A percentile compares a stretch with the other conserved stretches of the same genome.
phyloP scores from a whole-genome alignment of 2,113 vertebrate genomes.

The Cardinalis cardinalis region DNA sequence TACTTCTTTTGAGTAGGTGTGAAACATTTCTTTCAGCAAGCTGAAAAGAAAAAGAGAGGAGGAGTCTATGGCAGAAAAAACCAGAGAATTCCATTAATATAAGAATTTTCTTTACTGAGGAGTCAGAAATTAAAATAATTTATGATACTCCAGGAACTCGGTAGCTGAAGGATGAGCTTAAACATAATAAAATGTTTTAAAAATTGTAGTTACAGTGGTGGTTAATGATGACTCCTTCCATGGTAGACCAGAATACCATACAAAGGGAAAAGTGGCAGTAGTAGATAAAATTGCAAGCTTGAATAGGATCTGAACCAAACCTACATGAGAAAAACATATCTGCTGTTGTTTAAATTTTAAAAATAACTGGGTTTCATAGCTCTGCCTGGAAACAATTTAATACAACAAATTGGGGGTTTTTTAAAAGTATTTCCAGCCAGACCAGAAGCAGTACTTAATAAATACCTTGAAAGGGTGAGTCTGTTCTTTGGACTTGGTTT shows the following conservation, averaged over 20 bases:
- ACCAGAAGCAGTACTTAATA: constrained; percentile 24
- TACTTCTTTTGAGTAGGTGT: background rate
- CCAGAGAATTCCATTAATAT: background rate
- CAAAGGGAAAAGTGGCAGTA: background rate
- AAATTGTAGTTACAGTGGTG: background rate
- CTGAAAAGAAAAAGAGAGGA: background rate
- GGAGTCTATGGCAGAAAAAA: background rate
- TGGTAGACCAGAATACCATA: constrained; percentile 14
- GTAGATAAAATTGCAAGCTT: constrained; percentile 41
- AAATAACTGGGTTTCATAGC: constrained; percentile 2
- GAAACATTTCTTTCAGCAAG: background rate
- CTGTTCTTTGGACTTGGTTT: background rate
- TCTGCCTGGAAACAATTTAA: constrained; percentile 56
- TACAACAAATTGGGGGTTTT: background rate
- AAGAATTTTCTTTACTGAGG: background rate
- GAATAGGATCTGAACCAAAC: constrained; percentile 7
- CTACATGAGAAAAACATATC: background rate
- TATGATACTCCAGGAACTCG: background rate
- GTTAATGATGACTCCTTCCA: background rate
- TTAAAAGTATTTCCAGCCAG: background rate
- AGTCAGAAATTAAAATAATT: background rate
- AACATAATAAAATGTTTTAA: background rate
- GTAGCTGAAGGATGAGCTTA: background rate
- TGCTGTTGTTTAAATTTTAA: constrained; percentile 17
- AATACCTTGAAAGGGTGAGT: background rate